Percentiles rank a stretch among this genome's conserved stretches.
These are phyloP conservation scores for Melolontha melolontha DNA, from an alignment of 2,888 invertebrate species.

Conservation along the genomic window DNA sequence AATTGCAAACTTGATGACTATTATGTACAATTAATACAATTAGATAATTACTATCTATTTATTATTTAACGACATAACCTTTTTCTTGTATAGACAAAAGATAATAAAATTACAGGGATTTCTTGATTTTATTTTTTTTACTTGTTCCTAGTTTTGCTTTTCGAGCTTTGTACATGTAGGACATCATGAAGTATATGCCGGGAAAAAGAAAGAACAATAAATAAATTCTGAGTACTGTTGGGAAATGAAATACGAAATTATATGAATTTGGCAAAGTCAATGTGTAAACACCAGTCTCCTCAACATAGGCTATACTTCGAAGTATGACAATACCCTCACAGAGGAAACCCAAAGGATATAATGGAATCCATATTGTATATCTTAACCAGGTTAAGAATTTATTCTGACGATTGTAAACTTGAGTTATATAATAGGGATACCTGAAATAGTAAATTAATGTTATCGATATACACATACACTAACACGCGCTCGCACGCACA, in stretches of 20 bases:
- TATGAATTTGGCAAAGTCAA: slow-evolving; percentile 81
- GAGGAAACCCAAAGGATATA: slow-evolving; percentile 91
- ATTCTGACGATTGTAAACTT: slow-evolving; percentile 80
- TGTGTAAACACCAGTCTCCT: slow-evolving; percentile 73
- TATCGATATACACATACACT: no score
- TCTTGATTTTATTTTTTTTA: slow-evolving; percentile 53
- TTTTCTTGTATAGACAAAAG: not conserved
- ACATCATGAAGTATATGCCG: slow-evolving; percentile 82
- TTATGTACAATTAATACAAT: no score
- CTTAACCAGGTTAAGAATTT: slow-evolving; percentile 89
- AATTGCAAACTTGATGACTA: no score
- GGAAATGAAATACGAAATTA: slow-evolving; percentile 90
- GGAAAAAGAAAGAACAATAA: slow-evolving; percentile 82
- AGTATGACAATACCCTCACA: slow-evolving; percentile 87
- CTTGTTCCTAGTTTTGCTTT: slow-evolving; percentile 72
- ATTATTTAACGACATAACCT: slow-evolving; percentile 10
- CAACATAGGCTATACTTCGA: slow-evolving; percentile 89
- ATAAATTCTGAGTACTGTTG: slow-evolving; percentile 82
- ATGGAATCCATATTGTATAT: slow-evolving; percentile 92
- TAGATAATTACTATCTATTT: not conserved
- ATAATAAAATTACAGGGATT: not conserved
- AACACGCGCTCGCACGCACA: no score
- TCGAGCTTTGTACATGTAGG: slow-evolving; percentile 84
- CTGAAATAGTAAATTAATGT: slow-evolving; percentile 67
- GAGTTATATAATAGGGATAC: slow-evolving; percentile 92